phyloP scores from a whole-genome alignment of 2,888 invertebrate genomes.

The Idaea aversata region DNA sequence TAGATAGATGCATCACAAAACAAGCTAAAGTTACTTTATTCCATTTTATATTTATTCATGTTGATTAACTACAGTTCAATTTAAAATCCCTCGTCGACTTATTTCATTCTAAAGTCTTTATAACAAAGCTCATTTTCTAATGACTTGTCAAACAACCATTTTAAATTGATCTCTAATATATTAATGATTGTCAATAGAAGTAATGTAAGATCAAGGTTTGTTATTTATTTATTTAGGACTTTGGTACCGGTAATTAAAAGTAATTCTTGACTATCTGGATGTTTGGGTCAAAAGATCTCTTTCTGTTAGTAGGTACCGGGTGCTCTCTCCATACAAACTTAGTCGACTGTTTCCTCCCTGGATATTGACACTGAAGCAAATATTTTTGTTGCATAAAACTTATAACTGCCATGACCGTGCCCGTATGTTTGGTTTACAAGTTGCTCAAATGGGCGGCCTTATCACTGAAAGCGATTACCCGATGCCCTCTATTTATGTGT shows the following conservation, averaged over 20 bases:
- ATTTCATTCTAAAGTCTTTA: background rate
- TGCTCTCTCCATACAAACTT: too few relatives aligned
- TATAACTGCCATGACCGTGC: too few relatives aligned
- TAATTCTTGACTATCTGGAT: background rate
- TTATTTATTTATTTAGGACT: background rate
- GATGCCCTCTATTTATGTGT: too few relatives aligned
- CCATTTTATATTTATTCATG: background rate
- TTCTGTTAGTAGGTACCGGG: too few relatives aligned
- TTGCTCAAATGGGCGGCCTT: too few relatives aligned
- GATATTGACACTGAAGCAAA: too few relatives aligned
- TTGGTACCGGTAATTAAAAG: background rate
- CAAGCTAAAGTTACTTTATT: background rate
- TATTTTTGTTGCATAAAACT: too few relatives aligned
- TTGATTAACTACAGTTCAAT: background rate
- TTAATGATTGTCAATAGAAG: slow-evolving; percentile 30
- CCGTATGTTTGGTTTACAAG: too few relatives aligned
- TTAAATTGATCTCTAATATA: slow-evolving; percentile 15
- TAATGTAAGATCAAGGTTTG: slow-evolving; percentile 40
- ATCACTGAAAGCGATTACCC: too few relatives aligned
- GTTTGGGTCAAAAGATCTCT: background rate
- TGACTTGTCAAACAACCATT: background rate
- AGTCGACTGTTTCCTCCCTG: too few relatives aligned
- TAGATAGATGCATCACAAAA: background rate
- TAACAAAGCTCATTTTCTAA: background rate
- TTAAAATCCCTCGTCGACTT: background rate